Percentiles rank a stretch among this genome's conserved stretches.
Evolutionary conservation across 2,888 invertebrate species (phyloP).

Genomic region (Ctenicera cuprea): DNA sequence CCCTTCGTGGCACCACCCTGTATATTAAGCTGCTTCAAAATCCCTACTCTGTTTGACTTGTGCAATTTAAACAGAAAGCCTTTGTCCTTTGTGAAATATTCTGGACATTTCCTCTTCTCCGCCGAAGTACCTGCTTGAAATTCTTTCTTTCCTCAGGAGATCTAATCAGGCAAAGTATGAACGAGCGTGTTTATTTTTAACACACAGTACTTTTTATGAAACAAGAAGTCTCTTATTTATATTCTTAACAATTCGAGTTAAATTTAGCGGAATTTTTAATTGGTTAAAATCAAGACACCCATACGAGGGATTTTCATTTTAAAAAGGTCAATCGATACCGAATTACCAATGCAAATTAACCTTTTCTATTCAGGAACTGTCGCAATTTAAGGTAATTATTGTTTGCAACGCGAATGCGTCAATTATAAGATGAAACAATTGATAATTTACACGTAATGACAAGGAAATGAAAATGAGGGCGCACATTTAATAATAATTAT

Average conservation of each 20-base stretch:
- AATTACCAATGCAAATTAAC: constrained; percentile 32
- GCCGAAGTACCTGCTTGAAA: background rate
- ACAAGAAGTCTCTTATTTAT: too few species aligned
- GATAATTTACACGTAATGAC: constrained; percentile 31
- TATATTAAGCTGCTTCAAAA: too few species aligned
- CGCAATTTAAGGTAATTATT: constrained; percentile 36
- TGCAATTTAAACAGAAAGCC: too few species aligned
- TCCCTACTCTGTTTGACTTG: background rate
- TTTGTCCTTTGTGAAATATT: background rate
- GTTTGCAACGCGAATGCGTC: constrained; percentile 37
- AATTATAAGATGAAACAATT: constrained; percentile 33
- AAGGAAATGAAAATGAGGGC: constrained; percentile 16
- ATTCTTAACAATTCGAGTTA: too few species aligned
- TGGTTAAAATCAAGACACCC: background rate
- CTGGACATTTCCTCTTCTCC: background rate
- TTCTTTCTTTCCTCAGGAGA: background rate
- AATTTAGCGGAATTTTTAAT: background rate
- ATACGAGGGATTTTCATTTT: constrained; percentile 3
- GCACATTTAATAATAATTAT: background rate
- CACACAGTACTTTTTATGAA: too few species aligned
- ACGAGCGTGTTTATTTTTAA: too few species aligned
- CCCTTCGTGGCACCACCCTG: too few species aligned
- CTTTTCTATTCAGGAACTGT: constrained; percentile 34
- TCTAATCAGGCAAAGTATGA: background rate
- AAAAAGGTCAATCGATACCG: constrained; percentile 23